Base-by-base conservation (phyloP, 2,888 invertebrate genomes). In the Catocala fraxini region DNA sequence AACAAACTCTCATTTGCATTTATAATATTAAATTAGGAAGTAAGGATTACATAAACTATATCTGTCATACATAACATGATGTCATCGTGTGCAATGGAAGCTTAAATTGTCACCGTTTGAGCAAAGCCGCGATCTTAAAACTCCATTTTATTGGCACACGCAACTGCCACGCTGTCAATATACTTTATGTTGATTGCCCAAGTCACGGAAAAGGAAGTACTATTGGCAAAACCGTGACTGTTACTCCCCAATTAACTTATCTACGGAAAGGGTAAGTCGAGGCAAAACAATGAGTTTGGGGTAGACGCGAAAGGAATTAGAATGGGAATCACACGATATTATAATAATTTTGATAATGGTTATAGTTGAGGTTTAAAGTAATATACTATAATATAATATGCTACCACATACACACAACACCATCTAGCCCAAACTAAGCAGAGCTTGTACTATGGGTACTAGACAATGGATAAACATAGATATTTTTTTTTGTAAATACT, bases 221-320 rank as follows among this genome's bases (percentile, higher is more conserved):
- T 41, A 34, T 58, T 60, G 41, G 35, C 13, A 34, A 53, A 59
- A 53, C 45, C 35, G 42, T 62, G 59, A 59, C 54, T 59, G 48
- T 67, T 71, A 51, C 51, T 55, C 47, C 48, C 15, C 56, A 65
- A 65, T 65, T 68, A 56, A 51, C 47, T 68, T 58, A 68, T 51
- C 59, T 54, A 43, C 12, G 45, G 47, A 55, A 70, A 63, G 61
- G 49, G 63, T 25, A 25, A 25, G 60, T 69, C 51, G 48, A 51
- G 25, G 12, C 6, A 45, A 48, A 55, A 58, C 41, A 51, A 39
- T 9, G 47, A 34, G 41, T 3, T 54, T 46, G 13, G 46, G 4
- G 35, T 39, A 39, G 35, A 15, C 0, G 46, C 46, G 46, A 46
- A 46, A 15, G 9, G 15, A 15, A 46, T 48, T 48, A 34, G 10